Conservation (phyloP, 2,113 vertebrate genomes). For the Corynorhinus townsendii region DNA sequence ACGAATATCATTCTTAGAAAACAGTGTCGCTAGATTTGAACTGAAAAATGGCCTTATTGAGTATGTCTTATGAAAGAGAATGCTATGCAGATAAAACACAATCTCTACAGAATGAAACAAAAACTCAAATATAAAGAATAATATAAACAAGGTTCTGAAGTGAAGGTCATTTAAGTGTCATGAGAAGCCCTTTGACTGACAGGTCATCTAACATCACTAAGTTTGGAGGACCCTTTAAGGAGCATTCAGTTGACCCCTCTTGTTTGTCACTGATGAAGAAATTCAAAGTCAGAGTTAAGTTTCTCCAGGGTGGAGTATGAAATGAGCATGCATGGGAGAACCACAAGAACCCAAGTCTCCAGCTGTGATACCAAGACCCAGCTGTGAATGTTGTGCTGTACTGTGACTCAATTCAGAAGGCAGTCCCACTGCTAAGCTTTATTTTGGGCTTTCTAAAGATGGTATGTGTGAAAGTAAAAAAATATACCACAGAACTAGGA, state of each 20-base stretch:
- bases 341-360: background rate
- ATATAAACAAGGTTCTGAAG: background rate
- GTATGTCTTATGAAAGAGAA: background rate
- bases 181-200: background rate
- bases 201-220: background rate
- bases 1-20: background rate
- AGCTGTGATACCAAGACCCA: background rate
- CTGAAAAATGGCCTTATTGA: background rate
- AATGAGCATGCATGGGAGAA: fast-evolving
- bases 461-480: background rate
- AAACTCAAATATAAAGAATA: background rate
- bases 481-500: background rate
- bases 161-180: background rate
- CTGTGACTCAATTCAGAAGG: background rate
- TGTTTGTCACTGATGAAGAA: background rate
- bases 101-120: background rate
- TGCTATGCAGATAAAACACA: background rate
- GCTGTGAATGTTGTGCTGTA: fast-evolving
- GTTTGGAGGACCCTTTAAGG: background rate
- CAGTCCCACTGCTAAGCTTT: background rate
- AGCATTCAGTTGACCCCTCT: background rate
- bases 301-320: background rate
- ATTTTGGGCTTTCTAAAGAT: background rate
- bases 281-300: background rate
- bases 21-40: background rate